Evolutionary conservation across 2,797 vertebrate species (phyloP).

Genomic region (Sebastes cheni): DNA sequence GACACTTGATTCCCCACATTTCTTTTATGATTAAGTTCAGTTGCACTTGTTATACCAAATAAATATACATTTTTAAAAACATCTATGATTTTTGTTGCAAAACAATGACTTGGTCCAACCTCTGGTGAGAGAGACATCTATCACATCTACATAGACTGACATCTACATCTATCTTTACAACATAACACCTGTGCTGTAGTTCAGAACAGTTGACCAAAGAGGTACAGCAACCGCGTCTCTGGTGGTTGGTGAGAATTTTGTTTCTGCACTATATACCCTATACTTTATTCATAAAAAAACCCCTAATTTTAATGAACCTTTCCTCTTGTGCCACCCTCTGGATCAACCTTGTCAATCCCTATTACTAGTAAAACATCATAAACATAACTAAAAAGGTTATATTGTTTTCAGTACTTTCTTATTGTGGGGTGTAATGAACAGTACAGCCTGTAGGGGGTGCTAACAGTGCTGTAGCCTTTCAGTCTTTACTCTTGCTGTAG

Average conservation of each 20-base stretch:
- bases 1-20: too few species aligned
- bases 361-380: background rate
- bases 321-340: background rate
- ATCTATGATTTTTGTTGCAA: too few species aligned
- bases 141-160: too few species aligned
- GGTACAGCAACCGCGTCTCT: background rate
- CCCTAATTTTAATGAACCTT: background rate
- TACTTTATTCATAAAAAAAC: too few species aligned
- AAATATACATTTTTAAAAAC: too few species aligned
- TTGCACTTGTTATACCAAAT: too few species aligned
- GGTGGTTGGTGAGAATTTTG: background rate
- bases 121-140: background rate
- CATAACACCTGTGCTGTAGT: background rate
- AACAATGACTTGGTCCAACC: too few species aligned
- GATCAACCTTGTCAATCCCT: background rate
- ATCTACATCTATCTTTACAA: background rate
- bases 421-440: background rate
- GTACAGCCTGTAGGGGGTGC: constrained; percentile 15
- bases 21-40: too few species aligned
- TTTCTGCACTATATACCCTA: too few species aligned
- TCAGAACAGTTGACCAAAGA: background rate
- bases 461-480: background rate
- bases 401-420: background rate
- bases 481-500: background rate
- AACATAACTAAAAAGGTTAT: background rate